Conservation (phyloP, 1,140 invertebrate species). For the Drosophila tani region DNA sequence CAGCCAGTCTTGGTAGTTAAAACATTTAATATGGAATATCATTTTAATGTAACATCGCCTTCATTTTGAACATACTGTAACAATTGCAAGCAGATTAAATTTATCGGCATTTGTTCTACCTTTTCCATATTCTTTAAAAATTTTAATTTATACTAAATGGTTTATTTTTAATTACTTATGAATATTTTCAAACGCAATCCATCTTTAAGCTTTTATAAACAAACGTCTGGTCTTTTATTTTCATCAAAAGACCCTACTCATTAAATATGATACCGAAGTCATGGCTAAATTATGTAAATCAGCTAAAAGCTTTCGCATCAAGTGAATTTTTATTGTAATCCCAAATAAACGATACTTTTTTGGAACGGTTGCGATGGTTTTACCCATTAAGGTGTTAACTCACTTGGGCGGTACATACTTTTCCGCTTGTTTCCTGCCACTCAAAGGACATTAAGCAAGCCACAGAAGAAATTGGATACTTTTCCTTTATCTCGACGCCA, state of each 20-base stretch:
- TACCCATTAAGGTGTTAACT: constrained; percentile 20
- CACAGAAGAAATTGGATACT: constrained; percentile 39
- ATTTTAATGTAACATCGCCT: background rate
- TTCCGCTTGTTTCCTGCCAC: constrained; percentile 3
- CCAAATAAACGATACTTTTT: constrained; percentile 6
- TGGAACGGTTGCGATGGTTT: constrained; percentile 1
- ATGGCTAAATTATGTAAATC: constrained; percentile 5
- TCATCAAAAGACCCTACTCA: background rate
- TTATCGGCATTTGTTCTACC: background rate
- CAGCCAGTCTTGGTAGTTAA: background rate
- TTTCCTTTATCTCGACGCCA: constrained; percentile 51
- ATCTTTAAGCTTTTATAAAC: background rate
- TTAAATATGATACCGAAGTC: background rate
- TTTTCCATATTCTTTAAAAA: background rate
- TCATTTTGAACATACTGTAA: too few relatives aligned
- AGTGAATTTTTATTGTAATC: background rate
- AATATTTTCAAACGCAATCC: background rate
- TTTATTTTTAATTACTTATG: background rate
- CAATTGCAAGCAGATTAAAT: background rate
- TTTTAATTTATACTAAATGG: background rate
- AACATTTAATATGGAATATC: background rate
- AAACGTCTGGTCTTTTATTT: background rate
- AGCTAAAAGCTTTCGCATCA: background rate
- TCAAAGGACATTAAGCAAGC: constrained; percentile 27
- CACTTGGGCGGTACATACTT: constrained; percentile 1